These are phyloP conservation scores for Nothura maculosa DNA, from an alignment of 2,797 vertebrate species.

Conservation along the genomic window DNA sequence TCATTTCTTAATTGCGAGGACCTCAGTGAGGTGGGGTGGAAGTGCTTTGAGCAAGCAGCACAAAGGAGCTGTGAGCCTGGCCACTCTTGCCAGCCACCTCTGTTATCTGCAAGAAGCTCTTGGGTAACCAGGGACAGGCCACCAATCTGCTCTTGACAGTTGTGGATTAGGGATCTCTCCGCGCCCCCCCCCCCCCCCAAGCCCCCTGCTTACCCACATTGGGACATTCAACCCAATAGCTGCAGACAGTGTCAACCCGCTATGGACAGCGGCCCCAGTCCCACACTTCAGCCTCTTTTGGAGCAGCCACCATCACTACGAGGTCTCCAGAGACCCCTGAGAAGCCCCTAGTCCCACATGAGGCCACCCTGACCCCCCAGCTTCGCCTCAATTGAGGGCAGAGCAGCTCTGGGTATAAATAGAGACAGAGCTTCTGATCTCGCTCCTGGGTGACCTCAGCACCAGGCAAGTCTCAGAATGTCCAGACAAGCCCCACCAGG, in stretches of 20 bases:
- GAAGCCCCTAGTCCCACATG: fast-evolving
- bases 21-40: neutral
- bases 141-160: neutral
- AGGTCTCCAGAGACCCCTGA: fast-evolving
- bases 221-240: neutral
- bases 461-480: conserved; percentile 68
- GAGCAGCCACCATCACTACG: fast-evolving
- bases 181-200: too few relatives aligned
- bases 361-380: neutral
- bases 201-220: neutral
- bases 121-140: conserved; percentile 23
- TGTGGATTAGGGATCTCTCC: too few relatives aligned
- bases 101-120: conserved; percentile 1
- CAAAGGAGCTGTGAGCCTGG: neutral
- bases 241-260: neutral
- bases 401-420: conserved; percentile 60
- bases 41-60: conserved; percentile 21
- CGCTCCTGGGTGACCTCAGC: conserved; percentile 66
- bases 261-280: neutral
- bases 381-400: neutral
- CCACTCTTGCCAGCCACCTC: neutral
- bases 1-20: conserved; percentile 23
- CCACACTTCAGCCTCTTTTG: neutral
- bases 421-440: conserved; percentile 42
- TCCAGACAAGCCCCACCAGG: conserved; percentile 73